Evolutionary conservation across 2,113 vertebrate genomes (phyloP).

Genomic region (Mus pahari): DNA sequence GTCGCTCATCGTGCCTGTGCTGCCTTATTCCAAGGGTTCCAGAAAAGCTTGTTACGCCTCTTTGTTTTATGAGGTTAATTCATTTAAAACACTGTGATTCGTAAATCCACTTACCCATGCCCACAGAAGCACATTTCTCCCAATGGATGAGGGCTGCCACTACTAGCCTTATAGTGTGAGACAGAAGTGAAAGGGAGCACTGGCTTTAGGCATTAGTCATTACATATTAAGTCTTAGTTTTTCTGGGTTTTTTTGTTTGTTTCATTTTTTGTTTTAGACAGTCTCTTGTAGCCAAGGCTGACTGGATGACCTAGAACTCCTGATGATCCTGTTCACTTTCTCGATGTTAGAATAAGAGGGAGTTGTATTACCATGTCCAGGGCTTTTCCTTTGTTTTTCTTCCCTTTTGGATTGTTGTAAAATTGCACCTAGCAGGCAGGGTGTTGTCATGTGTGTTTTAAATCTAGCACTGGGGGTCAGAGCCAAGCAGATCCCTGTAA

Average conservation of each 20-base stretch:
- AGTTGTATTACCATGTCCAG: background rate
- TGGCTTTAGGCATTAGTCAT: background rate
- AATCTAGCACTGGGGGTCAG: background rate
- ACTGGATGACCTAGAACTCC: background rate
- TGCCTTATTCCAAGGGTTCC: slow-evolving; percentile 38
- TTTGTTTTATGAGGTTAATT: slow-evolving; percentile 63
- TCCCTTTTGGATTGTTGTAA: background rate
- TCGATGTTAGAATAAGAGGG: background rate
- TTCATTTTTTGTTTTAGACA: background rate
- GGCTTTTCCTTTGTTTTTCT: background rate
- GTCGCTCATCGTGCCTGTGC: background rate
- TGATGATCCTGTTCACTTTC: background rate
- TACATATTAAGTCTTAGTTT: slow-evolving; percentile 27
- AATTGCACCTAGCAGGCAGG: background rate
- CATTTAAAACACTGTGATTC: slow-evolving; percentile 52
- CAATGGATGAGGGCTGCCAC: background rate
- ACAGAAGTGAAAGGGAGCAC: background rate
- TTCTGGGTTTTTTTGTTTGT: background rate
- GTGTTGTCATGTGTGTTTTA: background rate
- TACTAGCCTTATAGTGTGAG: background rate
- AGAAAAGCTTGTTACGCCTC: slow-evolving; percentile 38
- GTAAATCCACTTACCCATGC: slow-evolving; percentile 13
- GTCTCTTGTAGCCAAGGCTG: background rate
- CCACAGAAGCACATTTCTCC: background rate
- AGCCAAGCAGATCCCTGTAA: background rate